Conservation (phyloP, 2,888 invertebrate species). For the Odontocolon sp. region DNA sequence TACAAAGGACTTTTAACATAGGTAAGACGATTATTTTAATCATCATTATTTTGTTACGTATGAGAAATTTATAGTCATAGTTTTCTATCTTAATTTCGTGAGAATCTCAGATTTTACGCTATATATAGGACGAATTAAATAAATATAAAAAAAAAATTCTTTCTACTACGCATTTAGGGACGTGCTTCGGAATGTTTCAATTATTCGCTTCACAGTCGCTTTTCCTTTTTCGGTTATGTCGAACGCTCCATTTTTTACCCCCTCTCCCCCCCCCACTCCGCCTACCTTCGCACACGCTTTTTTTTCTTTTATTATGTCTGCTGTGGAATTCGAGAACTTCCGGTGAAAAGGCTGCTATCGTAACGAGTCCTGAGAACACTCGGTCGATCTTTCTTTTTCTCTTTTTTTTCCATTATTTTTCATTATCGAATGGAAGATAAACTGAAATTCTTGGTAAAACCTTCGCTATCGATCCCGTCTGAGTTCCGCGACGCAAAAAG, state of each 20-base stretch:
- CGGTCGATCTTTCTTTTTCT: background rate
- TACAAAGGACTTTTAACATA: conserved; percentile 77
- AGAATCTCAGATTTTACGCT: too few species aligned
- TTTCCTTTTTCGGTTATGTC: conserved; percentile 53
- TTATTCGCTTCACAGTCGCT: background rate
- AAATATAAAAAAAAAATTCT: too few species aligned
- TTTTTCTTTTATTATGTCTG: background rate
- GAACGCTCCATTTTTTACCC: conserved; percentile 29
- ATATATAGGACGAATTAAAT: too few species aligned
- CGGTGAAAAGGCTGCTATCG: conserved; percentile 4
- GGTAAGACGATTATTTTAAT: conserved; percentile 66
- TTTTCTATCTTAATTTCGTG: too few species aligned
- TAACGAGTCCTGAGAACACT: background rate
- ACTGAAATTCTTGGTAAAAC: conserved; percentile 34
- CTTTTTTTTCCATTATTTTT: conserved; percentile 7
- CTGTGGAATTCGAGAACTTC: conserved; percentile 6
- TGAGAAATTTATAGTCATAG: background rate
- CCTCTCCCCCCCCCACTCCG: background rate
- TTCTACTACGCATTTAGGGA: conserved; percentile 15
- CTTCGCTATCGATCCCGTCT: conserved; percentile 56
- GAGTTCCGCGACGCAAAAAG: conserved; percentile 75
- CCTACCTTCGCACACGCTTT: background rate
- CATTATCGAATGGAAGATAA: background rate
- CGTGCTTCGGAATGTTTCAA: conserved; percentile 22
- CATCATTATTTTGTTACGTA: background rate